Evolutionary conservation across 1,140 invertebrate genomes (phyloP).

Genomic region (Leptinotarsa texana): DNA sequence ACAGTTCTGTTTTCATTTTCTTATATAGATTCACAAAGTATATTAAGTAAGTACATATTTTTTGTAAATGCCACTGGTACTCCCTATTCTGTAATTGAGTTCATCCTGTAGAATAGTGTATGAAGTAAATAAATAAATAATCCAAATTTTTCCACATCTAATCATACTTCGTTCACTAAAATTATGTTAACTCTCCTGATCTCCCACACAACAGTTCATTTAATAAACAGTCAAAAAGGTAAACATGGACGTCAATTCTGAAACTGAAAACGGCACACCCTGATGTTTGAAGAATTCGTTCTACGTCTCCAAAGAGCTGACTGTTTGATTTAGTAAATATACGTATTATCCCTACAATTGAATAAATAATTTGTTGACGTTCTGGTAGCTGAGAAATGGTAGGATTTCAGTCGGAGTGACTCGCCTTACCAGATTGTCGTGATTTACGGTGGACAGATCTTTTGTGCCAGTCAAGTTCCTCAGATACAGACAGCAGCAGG

Average conservation of each 20-base stretch:
- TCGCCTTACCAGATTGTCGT: constrained; percentile 22
- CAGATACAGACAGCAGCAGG: constrained; percentile 38
- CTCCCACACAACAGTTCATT: not conserved
- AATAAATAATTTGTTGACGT: constrained; percentile 29
- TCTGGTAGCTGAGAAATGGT: constrained; percentile 24
- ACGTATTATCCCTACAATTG: constrained; percentile 26
- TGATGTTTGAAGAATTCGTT: not conserved
- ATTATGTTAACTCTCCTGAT: too few relatives aligned
- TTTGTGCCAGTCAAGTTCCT: constrained; percentile 46
- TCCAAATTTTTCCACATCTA: too few relatives aligned
- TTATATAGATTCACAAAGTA: too few relatives aligned
- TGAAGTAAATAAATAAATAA: too few relatives aligned
- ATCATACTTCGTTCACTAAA: too few relatives aligned
- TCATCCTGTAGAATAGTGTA: too few relatives aligned
- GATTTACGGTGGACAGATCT: constrained; percentile 46
- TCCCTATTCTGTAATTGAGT: too few relatives aligned
- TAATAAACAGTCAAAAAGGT: not conserved
- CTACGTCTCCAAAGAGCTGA: not conserved
- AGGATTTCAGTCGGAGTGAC: constrained; percentile 26
- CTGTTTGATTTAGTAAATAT: constrained; percentile 27
- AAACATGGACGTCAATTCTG: not conserved
- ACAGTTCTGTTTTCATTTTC: too few relatives aligned
- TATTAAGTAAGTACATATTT: too few relatives aligned
- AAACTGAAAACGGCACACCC: constrained; percentile 5
- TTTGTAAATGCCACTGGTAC: too few relatives aligned